A percentile compares a stretch with the other conserved stretches of the same genome.
Evolutionary conservation across 2,888 invertebrate genomes (phyloP).

Genomic region (Oligia latruncula): DNA sequence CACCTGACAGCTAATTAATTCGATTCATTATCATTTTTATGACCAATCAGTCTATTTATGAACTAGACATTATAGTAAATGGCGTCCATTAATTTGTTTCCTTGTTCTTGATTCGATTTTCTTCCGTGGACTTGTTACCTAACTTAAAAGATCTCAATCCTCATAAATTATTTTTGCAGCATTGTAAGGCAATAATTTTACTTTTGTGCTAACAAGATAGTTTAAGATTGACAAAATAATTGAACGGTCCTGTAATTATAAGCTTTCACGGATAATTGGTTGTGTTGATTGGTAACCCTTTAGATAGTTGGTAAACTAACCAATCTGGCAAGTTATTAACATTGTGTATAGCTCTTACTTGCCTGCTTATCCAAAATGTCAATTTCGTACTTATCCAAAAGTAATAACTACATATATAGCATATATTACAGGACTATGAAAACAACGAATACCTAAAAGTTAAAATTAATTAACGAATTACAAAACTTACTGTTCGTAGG

Average conservation of each 20-base stretch:
- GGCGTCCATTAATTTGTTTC: slow-evolving; percentile 8
- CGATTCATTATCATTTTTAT: slow-evolving; percentile 25
- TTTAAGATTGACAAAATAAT: slow-evolving; percentile 21
- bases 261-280: slow-evolving; percentile 11
- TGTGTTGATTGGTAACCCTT: slow-evolving; percentile 7
- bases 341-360: background rate
- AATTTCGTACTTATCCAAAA: background rate
- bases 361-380: background rate
- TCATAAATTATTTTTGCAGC: background rate
- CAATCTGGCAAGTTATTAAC: background rate
- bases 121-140: background rate
- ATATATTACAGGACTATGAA: background rate
- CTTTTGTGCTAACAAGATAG: slow-evolving; percentile 18
- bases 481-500: slow-evolving; percentile 40
- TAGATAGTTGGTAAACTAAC: background rate
- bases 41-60: slow-evolving; percentile 17
- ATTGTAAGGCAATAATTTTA: background rate
- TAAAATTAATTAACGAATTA: slow-evolving; percentile 44
- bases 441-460: slow-evolving; percentile 6
- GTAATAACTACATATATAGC: slow-evolving; percentile 1
- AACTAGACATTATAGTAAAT: slow-evolving; percentile 12
- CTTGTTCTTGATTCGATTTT: slow-evolving; percentile 16
- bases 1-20: slow-evolving; percentile 29
- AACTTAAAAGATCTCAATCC: background rate
- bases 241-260: slow-evolving; percentile 6